A percentile compares a stretch with the other conserved stretches of the same genome.
phyloP scores from a whole-genome alignment of 2,797 vertebrate species.

The Rhinichthys osculus region DNA sequence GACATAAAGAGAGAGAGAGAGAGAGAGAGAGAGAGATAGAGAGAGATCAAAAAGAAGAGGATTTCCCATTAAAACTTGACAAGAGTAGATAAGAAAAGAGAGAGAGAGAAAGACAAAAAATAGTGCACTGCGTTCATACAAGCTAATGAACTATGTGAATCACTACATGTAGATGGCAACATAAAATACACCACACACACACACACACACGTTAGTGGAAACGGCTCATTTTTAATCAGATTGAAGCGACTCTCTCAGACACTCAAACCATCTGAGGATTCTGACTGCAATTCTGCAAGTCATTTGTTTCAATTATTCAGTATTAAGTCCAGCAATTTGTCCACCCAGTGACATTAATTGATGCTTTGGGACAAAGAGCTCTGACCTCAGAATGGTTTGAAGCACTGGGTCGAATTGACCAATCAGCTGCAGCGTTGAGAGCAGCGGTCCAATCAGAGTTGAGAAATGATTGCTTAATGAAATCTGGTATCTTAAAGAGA shows the following conservation, averaged over 20 bases:
- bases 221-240: neutral
- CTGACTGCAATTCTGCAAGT: conserved; percentile 46
- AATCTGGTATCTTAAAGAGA: conserved; percentile 56
- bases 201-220: neutral
- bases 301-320: conserved; percentile 81
- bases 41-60: neutral
- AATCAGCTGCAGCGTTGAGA: conserved; percentile 81
- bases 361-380: conserved; percentile 74
- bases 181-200: neutral
- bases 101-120: conserved; percentile 11
- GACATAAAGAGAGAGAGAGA: neutral
- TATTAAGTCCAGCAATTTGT: conserved; percentile 66
- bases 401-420: conserved; percentile 78
- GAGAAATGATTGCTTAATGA: conserved; percentile 76
- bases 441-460: conserved; percentile 79
- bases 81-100: neutral
- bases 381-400: conserved; percentile 80
- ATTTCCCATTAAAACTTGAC: conserved; percentile 1
- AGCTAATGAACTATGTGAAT: neutral
- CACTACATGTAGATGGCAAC: neutral
- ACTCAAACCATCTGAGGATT: conserved; percentile 31
- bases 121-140: neutral
- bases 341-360: conserved; percentile 73
- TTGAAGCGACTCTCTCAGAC: neutral
- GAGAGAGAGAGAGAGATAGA: neutral